Evolutionary conservation across 2,113 vertebrate genomes (phyloP).

Genomic region (Saccopteryx bilineata): DNA sequence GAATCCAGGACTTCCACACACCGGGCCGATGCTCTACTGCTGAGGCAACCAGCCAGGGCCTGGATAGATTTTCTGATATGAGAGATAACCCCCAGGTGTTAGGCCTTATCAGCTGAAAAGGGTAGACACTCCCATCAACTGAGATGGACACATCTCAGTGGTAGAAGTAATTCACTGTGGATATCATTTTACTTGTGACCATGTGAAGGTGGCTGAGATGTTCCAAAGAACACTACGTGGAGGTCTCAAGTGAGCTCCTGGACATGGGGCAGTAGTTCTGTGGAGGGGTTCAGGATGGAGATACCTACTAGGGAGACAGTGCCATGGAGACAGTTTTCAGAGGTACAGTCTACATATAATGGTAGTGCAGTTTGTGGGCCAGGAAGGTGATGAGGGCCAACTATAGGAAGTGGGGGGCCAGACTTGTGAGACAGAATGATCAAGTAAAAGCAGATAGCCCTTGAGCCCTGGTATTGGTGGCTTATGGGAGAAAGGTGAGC

Average conservation of each 20-base stretch:
- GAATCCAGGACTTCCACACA: too few relatives aligned
- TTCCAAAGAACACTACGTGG: not conserved
- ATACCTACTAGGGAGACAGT: not conserved
- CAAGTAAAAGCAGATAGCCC: not conserved
- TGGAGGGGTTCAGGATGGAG: not conserved
- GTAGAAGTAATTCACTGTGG: not conserved
- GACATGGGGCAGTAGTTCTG: not conserved
- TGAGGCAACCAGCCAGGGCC: too few relatives aligned
- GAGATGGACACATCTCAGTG: not conserved
- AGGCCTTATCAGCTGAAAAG: not conserved
- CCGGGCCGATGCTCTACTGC: too few relatives aligned
- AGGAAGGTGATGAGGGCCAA: not conserved
- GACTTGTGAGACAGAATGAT: not conserved
- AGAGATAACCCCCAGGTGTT: not conserved
- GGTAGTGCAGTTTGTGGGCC: not conserved
- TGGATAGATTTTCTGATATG: not conserved
- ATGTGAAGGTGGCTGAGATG: not conserved
- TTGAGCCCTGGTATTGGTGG: not conserved
- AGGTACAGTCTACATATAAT: not conserved
- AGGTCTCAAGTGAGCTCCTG: not conserved
- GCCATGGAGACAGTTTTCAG: not conserved
- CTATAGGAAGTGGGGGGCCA: not conserved
- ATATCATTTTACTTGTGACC: not conserved
- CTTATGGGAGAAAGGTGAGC: not conserved
- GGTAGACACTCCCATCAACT: not conserved